phyloP scores from a whole-genome alignment of 2,113 vertebrate genomes.

The Boulengeromyrus knoepffleri region DNA sequence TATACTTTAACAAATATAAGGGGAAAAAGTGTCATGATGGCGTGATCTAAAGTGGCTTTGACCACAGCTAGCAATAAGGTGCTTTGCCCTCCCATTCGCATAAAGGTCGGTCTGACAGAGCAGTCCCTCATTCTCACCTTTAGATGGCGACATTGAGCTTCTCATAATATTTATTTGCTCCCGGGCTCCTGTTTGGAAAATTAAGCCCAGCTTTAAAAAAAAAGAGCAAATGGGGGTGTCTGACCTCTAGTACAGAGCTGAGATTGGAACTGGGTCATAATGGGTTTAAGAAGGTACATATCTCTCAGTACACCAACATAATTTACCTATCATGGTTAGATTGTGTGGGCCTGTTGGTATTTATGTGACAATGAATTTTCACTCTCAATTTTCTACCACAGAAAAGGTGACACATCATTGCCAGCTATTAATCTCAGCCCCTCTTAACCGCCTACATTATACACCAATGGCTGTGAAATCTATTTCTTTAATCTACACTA shows the following conservation, averaged over 20 bases:
- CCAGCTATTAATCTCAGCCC: neutral
- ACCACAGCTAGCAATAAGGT: neutral
- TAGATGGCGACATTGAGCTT: conserved; percentile 7
- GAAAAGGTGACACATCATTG: neutral
- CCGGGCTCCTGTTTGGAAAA: neutral
- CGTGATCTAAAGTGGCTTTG: neutral
- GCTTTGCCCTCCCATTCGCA: neutral
- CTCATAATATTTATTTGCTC: neutral
- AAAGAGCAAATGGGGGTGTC: neutral
- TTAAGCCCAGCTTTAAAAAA: neutral
- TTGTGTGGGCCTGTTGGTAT: neutral
- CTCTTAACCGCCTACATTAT: neutral
- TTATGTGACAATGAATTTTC: conserved; percentile 8
- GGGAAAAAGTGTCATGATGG: neutral
- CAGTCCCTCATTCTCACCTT: neutral
- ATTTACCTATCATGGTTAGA: neutral
- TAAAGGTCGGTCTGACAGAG: neutral
- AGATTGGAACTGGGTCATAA: neutral
- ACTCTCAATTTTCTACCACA: neutral
- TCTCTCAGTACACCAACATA: neutral
- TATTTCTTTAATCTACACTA: neutral
- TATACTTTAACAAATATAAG: neutral
- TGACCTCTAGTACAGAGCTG: neutral
- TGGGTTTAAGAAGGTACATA: neutral
- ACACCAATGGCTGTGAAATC: neutral